Evolutionary conservation across 2,888 invertebrate genomes (phyloP), one percentile per base, ranked within the genome.

Genomic region (Heliconius ethilla): DNA sequence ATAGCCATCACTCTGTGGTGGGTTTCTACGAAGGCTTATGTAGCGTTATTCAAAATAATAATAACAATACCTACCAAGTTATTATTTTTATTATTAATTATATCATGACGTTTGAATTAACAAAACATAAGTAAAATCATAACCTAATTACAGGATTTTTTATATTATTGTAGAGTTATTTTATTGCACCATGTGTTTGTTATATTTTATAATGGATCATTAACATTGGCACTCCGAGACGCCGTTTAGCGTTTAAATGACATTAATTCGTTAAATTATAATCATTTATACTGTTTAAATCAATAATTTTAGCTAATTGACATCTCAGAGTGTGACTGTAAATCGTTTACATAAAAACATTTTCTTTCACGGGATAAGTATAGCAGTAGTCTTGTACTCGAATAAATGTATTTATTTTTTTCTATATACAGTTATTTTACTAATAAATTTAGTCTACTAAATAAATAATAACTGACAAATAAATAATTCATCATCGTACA

Each of bases 361-460:
- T 75, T n/a, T 75, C 22, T 75, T 33, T 75, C 70, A 69, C 76
- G 63, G 29, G 66, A 33, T 62, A 45, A 6, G 67, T 76, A 59
- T 62, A 73, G 70, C 51, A 55, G 40, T 75, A 78, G 74, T 80
- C 79, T 82, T 82, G 79, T 83, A 83, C 89, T 89, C 89, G 89
- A 90, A 90, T 90, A 89, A 85, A 82, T 83, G 80, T 85, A 83
- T 85, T 83, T 83, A 83, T 83, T 69, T 33, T 27, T 69, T 82
- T 70, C 40, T 67, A 75, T 75, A 76, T 59, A 65, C 70, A 55
- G 77, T 78, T 78, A 69, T 78, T 78, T 80, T 63, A 37, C 65
- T 66, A 75, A 75, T 78, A 77, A 63, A 66, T 45, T 33, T 75
- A 79, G 62, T 29, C 29, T 29, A 62, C 13, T 51, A 75, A 40